phyloP scores from a whole-genome alignment of 64 coral and sea anemone genomes.

The Dendronephthya gigantea region DNA sequence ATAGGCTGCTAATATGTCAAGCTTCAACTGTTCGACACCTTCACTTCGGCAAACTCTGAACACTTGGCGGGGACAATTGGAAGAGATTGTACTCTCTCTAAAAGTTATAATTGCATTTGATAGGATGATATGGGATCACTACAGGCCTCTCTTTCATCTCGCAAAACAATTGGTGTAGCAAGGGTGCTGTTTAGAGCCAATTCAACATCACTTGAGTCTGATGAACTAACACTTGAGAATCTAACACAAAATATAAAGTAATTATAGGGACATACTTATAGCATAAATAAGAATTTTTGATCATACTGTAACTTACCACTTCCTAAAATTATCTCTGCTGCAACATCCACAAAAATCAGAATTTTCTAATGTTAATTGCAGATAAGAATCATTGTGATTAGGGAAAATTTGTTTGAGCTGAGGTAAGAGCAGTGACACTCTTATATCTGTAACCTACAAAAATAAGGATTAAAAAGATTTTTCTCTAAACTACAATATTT shows the following conservation, averaged over 20 bases:
- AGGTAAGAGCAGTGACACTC: not conserved
- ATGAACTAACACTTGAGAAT: not conserved
- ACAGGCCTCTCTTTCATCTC: no score
- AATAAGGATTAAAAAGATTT: not conserved
- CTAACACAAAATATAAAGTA: not conserved
- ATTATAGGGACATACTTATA: no score
- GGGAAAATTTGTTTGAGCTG: not conserved
- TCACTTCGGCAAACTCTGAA: no score
- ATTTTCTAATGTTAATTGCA: not conserved
- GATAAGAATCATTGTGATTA: not conserved
- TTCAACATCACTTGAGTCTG: not conserved
- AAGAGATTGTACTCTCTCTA: no score
- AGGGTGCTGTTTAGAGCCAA: not conserved
- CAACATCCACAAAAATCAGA: not conserved
- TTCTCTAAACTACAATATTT: no score
- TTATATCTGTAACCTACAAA: not conserved
- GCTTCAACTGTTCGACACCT: no score
- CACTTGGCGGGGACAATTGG: no score
- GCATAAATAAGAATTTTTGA: no score
- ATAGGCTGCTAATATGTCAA: no score
- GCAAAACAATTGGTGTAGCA: not conserved
- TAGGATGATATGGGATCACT: no score
- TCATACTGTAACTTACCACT: not conserved
- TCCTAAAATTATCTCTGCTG: not conserved
- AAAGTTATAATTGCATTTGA: no score